Conservation (phyloP, 2,797 vertebrate genomes). For the Silurus lanzhouensis region DNA sequence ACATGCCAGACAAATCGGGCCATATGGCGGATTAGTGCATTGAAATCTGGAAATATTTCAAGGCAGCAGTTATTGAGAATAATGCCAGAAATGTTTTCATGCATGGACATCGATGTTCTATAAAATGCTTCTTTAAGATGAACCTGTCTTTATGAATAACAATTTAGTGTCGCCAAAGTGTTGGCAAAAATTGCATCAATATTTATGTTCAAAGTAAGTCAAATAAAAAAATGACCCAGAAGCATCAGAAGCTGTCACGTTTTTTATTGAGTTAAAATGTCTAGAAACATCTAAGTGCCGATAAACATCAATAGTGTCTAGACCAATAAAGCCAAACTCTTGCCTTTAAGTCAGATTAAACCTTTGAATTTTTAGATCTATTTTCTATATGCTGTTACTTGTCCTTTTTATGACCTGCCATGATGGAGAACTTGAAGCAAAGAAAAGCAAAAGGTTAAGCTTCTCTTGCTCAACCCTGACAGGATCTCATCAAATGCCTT, state of each 20-base stretch:
- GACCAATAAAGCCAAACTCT: neutral
- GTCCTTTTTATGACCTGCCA: conserved; percentile 29
- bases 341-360: neutral
- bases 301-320: neutral
- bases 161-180: neutral
- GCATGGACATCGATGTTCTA: neutral
- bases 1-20: conserved; percentile 47
- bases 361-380: neutral
- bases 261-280: neutral
- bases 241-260: neutral
- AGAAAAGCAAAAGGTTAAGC: neutral
- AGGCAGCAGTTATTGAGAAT: conserved; percentile 16
- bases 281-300: neutral
- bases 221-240: neutral
- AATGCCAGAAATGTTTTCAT: neutral
- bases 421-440: conserved; percentile 35
- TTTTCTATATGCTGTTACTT: neutral
- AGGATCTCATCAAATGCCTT: conserved; percentile 33
- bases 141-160: neutral
- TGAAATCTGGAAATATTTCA: conserved; percentile 24
- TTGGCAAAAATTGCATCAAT: neutral
- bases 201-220: neutral
- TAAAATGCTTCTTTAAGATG: neutral
- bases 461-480: conserved; percentile 18
- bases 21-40: conserved; percentile 45